phyloP scores from a whole-genome alignment of 2,797 vertebrate species.

The Premnoplex brunnescens region DNA sequence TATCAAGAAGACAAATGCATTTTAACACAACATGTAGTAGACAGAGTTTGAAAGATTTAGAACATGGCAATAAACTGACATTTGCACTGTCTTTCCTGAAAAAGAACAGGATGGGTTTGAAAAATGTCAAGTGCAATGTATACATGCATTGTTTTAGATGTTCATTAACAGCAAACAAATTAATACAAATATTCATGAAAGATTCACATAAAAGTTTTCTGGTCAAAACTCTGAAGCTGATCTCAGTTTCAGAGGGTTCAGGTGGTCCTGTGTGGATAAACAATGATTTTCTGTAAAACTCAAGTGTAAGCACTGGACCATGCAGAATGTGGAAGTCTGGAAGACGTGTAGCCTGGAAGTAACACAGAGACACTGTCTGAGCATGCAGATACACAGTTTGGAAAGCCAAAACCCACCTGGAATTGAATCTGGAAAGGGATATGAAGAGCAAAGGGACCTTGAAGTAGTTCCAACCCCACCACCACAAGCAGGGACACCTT shows the following conservation, averaged over 20 bases:
- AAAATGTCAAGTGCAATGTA: not conserved
- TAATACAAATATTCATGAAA: not conserved
- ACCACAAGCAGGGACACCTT: too few species aligned
- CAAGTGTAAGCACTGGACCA: rapidly evolving
- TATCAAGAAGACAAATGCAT: not conserved
- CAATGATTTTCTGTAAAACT: not conserved
- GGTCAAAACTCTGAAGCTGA: not conserved
- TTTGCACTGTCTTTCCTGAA: not conserved
- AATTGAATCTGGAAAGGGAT: not conserved
- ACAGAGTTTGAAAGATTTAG: not conserved
- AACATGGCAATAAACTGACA: not conserved
- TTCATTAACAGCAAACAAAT: not conserved
- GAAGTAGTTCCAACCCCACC: too few species aligned
- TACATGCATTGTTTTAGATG: not conserved
- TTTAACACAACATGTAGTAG: not conserved
- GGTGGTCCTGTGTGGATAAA: not conserved
- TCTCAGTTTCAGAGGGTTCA: not conserved
- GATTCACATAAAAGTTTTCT: rapidly evolving
- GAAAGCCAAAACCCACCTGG: not conserved
- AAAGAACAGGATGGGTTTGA: not conserved
- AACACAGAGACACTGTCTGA: not conserved
- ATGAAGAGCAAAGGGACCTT: not conserved
- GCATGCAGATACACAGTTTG: not conserved
- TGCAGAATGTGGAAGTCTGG: not conserved
- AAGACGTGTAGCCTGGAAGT: not conserved